Evolutionary conservation across 2,888 invertebrate genomes (phyloP), one percentile per base, ranked within the genome.

Genomic region (Acleris sparsana): DNA sequence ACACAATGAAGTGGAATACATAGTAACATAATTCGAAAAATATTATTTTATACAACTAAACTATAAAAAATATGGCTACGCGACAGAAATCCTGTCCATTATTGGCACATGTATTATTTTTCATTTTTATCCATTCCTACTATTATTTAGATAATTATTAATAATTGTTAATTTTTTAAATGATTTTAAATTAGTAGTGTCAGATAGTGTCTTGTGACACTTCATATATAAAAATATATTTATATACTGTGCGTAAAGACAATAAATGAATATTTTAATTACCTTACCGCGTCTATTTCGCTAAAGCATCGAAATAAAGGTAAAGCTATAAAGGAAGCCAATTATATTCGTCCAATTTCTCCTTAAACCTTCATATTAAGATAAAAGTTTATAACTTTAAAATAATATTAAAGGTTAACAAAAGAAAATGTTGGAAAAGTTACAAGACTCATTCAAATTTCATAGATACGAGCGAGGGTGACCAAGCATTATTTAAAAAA

Each of bases 11-110:
- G 83, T 83, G 75, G 75, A 83, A 88, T 87, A 89, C 84, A 89
- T 88, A 90, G 83, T 86, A 83, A 85, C 71, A 83, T 86, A 85
- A 80, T 76, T 77, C 83, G 79, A 84, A 84, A 83, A 83, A 82
- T 84, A 84, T 82, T 80, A 82, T 84, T 86, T 87, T 87, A 83
- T 88, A 86, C 80, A 81, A 71, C 79, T 80, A 80, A 84, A 80
- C 79, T 81, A 84, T 87, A 75, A 86, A 87, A 85, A 86, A 88
- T 91, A 92, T 92, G 90, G 91, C 92, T 92, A 88, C 78, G 71
- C 73, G 88, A 90, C 87, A 83, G 86, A 78, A 69, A 59, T 67
- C 72, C 83, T 72, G 77, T 80, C 82, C 79, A 74, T 82, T 83
- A 83, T 92, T 92, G 92, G 92, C 92, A 92, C 92, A 86, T 90